These are phyloP conservation scores for Drosophila macrothrix DNA, from an alignment of 2,888 invertebrate genomes.

Conservation along the genomic window DNA sequence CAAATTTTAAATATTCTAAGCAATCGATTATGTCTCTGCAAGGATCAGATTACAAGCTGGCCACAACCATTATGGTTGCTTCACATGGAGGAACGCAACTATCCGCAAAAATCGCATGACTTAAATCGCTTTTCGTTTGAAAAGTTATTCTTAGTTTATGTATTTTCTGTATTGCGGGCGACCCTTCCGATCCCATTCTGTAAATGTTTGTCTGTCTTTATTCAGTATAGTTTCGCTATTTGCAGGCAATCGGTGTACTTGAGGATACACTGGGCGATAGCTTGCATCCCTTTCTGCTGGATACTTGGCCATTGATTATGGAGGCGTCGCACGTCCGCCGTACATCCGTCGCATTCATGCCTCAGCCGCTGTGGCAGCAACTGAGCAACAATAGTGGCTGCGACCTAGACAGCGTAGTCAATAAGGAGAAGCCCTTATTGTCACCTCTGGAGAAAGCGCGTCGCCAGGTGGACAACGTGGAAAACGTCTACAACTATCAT, in stretches of 20 bases:
- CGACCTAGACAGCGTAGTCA: conserved; percentile 75
- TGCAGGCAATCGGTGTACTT: conserved; percentile 59
- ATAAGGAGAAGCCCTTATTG: conserved; percentile 58
- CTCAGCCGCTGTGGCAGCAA: conserved; percentile 77
- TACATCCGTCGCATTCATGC: conserved; percentile 30
- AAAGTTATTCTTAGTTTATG: too few relatives aligned
- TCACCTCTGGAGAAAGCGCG: conserved; percentile 75
- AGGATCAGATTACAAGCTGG: background rate
- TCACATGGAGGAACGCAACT: conserved; percentile 42
- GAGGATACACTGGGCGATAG: conserved; percentile 71
- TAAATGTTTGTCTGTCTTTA: background rate
- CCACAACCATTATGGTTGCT: conserved; percentile 11
- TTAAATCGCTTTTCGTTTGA: background rate
- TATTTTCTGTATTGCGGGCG: background rate
- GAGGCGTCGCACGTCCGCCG: conserved; percentile 49
- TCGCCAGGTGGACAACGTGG: conserved; percentile 56
- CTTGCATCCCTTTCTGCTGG: conserved; percentile 66
- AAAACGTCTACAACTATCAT: conserved; percentile 60
- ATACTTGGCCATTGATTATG: background rate
- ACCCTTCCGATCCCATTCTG: too few relatives aligned
- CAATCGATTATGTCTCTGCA: background rate
- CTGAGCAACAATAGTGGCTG: conserved; percentile 69
- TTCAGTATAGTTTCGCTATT: background rate
- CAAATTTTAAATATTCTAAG: background rate
- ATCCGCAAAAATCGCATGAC: conserved; percentile 32